phyloP scores from a whole-genome alignment of 2,113 vertebrate genomes.

The Gnathonemus longibarbis region DNA sequence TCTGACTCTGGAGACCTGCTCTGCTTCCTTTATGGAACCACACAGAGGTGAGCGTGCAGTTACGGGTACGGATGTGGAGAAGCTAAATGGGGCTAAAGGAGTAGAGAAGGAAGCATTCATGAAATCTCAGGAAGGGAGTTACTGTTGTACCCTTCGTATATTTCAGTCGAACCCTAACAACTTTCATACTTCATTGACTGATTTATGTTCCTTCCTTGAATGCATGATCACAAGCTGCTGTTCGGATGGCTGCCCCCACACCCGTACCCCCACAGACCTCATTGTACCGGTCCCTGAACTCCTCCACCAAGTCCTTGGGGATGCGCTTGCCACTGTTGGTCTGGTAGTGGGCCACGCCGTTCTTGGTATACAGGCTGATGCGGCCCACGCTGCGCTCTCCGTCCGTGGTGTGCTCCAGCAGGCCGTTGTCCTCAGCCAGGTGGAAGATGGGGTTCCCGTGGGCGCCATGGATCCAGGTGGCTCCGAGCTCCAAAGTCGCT shows the following conservation, averaged over 20 bases:
- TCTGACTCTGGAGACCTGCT: not conserved
- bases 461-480: slow-evolving; percentile 98
- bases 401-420: slow-evolving; percentile 90
- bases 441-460: slow-evolving; percentile 96
- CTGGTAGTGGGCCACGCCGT: slow-evolving; percentile 93
- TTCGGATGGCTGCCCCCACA: not conserved
- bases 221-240: not conserved
- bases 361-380: slow-evolving; percentile 95
- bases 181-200: not conserved
- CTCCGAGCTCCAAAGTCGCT: slow-evolving; percentile 95
- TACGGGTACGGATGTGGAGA: not conserved
- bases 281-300: slow-evolving; percentile 99
- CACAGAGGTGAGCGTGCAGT: not conserved
- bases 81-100: not conserved
- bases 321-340: slow-evolving; percentile 84
- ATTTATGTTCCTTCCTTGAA: not conserved
- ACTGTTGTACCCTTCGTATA: not conserved
- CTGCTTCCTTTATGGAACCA: not conserved
- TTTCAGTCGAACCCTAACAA: not conserved
- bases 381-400: slow-evolving; percentile 83
- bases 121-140: not conserved
- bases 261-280: slow-evolving; percentile 64
- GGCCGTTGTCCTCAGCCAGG: slow-evolving; percentile 94
- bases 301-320: slow-evolving; percentile 97
- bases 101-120: not conserved